Evolutionary conservation across 37 sponge, comb jelly and placozoan species (phyloP).

Genomic region (Spongilla lacustris): DNA sequence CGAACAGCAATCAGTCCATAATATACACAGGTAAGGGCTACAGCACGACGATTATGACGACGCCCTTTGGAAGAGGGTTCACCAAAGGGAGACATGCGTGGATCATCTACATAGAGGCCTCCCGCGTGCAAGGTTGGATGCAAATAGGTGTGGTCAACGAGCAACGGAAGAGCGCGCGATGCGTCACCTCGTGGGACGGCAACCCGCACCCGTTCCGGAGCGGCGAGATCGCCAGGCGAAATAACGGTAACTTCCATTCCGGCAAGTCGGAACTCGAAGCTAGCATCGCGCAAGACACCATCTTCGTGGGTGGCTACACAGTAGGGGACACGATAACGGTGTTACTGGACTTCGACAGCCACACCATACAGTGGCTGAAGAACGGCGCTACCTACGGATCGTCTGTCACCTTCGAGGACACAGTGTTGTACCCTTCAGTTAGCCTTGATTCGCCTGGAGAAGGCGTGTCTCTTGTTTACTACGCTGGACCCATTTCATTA

Average conservation of each 20-base stretch:
- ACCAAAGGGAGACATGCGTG: constrained; percentile 75
- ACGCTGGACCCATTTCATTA: constrained; percentile 59
- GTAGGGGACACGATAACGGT: constrained; percentile 82
- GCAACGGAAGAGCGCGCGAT: constrained; percentile 47
- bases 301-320: constrained; percentile 77
- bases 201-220: constrained; percentile 89
- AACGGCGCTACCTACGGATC: constrained; percentile 83
- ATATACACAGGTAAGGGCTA: constrained; percentile 81
- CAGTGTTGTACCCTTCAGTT: constrained; percentile 69
- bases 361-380: constrained; percentile 79
- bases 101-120: constrained; percentile 79
- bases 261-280: constrained; percentile 67
- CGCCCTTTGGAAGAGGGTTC: constrained; percentile 72
- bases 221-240: constrained; percentile 86
- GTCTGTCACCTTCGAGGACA: constrained; percentile 27
- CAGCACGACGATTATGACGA: constrained; percentile 81
- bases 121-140: constrained; percentile 90
- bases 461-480: constrained; percentile 73
- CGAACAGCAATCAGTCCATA: constrained; percentile 69
- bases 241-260: constrained; percentile 86
- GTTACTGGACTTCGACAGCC: constrained; percentile 69
- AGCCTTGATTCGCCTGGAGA: constrained; percentile 93
- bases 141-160: constrained; percentile 88
- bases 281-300: constrained; percentile 60
- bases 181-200: constrained; percentile 83